These are phyloP conservation scores for Heliconius hortense DNA, from an alignment of 2,888 invertebrate genomes.

Conservation along the genomic window DNA sequence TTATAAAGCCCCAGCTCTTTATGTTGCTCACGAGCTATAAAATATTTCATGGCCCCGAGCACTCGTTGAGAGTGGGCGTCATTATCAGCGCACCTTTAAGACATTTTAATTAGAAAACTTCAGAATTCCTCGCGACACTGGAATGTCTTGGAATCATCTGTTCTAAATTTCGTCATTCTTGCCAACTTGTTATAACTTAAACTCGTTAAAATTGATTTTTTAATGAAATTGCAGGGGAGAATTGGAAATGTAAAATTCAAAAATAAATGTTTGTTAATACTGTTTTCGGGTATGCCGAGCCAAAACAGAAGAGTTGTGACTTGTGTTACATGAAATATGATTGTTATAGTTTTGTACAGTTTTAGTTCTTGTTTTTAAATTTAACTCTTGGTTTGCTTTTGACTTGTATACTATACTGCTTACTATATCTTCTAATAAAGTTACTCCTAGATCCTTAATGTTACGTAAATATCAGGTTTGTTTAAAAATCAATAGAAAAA, in stretches of 20 bases:
- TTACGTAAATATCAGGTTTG: too few species aligned
- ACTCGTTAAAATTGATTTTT: constrained; percentile 22
- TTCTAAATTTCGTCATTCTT: constrained; percentile 29
- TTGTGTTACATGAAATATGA: not conserved
- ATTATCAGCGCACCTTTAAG: constrained; percentile 66
- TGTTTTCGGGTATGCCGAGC: not conserved
- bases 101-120: constrained; percentile 58
- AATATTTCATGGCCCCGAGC: constrained; percentile 33
- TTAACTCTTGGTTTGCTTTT: not conserved
- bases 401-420: too few species aligned
- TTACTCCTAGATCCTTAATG: too few species aligned
- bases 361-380: not conserved
- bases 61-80: constrained; percentile 38
- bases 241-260: constrained; percentile 8
- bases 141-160: constrained; percentile 42
- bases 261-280: not conserved
- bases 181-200: constrained; percentile 6
- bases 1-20: not conserved
- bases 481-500: too few species aligned
- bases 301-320: not conserved
- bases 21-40: constrained; percentile 23
- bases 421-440: too few species aligned
- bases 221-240: not conserved
- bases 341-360: not conserved
- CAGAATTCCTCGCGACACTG: constrained; percentile 39